phyloP scores from a whole-genome alignment of 1,140 invertebrate species.

The Macrocentrus cingulum region DNA sequence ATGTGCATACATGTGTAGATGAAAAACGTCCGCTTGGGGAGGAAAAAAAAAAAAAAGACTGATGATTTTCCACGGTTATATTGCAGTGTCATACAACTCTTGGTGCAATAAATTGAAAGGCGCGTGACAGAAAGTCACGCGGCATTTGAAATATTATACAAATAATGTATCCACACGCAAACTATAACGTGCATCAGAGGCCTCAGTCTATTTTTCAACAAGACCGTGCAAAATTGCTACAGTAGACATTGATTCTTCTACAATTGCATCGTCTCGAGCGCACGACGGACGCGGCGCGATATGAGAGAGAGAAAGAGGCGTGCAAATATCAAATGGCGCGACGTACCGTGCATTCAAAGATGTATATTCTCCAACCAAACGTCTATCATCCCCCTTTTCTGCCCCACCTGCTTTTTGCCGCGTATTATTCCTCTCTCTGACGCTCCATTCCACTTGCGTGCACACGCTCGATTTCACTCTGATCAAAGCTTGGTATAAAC shows the following conservation, averaged over 20 bases:
- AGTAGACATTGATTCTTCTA: constrained; percentile 25
- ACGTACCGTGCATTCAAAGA: constrained; percentile 16
- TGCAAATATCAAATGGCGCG: constrained; percentile 23
- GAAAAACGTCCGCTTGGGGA: too few species aligned
- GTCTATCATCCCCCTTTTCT: neutral
- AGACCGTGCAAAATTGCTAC: neutral
- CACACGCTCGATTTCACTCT: constrained; percentile 12
- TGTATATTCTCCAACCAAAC: constrained; percentile 6
- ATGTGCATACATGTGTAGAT: neutral
- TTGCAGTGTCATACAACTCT: neutral
- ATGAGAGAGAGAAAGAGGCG: constrained; percentile 25
- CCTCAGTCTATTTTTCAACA: constrained; percentile 3
- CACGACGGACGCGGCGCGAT: constrained; percentile 18
- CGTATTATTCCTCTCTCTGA: neutral
- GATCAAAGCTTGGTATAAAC: too few species aligned
- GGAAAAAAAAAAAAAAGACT: neutral
- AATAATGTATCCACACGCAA: constrained; percentile 17
- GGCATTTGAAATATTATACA: constrained; percentile 12
- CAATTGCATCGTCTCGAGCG: constrained; percentile 11
- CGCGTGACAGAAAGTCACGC: constrained; percentile 15
- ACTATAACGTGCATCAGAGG: constrained; percentile 1
- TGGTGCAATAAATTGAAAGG: constrained; percentile 3
- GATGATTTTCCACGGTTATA: neutral
- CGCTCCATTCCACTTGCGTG: constrained; percentile 9
- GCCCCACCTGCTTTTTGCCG: neutral